Conservation (phyloP, 2,113 vertebrate species). For the Vidua chalybeata region DNA sequence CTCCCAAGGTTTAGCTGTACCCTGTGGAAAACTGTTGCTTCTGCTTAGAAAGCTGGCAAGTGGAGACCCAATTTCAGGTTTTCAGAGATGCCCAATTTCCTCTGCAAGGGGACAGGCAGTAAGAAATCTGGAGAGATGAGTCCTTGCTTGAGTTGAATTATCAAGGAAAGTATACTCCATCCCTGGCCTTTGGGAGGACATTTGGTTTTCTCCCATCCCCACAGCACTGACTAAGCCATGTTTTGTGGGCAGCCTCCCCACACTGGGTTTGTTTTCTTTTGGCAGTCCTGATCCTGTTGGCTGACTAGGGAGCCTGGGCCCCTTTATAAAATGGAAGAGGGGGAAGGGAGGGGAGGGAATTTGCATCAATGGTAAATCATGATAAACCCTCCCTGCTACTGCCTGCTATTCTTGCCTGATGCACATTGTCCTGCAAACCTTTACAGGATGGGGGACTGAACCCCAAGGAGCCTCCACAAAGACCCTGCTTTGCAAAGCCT, state of each 20-base stretch:
- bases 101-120: not conserved
- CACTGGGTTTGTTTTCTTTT: constrained; percentile 49
- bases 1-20: not conserved
- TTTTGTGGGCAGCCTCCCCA: constrained; percentile 39
- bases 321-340: constrained; percentile 46
- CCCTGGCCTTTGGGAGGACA: not conserved
- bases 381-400: constrained; percentile 3
- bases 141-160: constrained; percentile 26
- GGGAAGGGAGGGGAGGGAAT: constrained; percentile 15
- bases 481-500: not conserved
- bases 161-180: not conserved
- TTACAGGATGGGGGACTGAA: accelerated
- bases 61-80: not conserved
- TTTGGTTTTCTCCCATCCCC: not conserved
- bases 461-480: not conserved
- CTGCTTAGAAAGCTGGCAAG: not conserved
- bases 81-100: not conserved
- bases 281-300: constrained; percentile 9
- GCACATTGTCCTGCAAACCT: not conserved
- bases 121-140: not conserved
- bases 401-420: not conserved
- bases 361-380: constrained; percentile 36
- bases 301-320: constrained; percentile 34
- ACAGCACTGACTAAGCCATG: not conserved
- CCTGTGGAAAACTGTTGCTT: not conserved